A percentile compares a stretch with the other conserved stretches of the same genome.
Evolutionary conservation across 2,888 invertebrate species (phyloP).

Genomic region (Sarcophaga carnaria): DNA sequence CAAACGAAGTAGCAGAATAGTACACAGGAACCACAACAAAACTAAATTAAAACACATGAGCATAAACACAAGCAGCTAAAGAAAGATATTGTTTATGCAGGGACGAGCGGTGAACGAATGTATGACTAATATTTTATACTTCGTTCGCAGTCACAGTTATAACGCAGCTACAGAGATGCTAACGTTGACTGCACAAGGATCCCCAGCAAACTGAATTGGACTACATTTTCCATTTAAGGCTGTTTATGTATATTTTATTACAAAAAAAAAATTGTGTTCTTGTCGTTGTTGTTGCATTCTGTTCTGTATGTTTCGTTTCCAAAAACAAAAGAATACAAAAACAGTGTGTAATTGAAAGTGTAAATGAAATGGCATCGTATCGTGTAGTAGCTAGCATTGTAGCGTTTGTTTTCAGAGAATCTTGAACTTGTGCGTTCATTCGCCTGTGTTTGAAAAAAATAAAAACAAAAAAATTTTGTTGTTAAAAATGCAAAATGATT

Average conservation of each 20-base stretch:
- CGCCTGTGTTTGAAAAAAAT: slow-evolving; percentile 68
- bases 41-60: neutral
- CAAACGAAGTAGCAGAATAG: too few species aligned
- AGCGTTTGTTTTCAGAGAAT: slow-evolving; percentile 71
- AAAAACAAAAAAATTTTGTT: slow-evolving; percentile 8
- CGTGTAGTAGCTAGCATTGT: neutral
- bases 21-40: neutral
- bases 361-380: neutral
- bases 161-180: slow-evolving; percentile 22
- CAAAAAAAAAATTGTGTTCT: neutral
- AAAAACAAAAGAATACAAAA: slow-evolving; percentile 1
- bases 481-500: slow-evolving; percentile 58
- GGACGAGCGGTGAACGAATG: too few species aligned
- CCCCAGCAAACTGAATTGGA: slow-evolving; percentile 80
- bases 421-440: slow-evolving; percentile 77
- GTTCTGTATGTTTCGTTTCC: neutral
- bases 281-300: slow-evolving; percentile 27
- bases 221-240: slow-evolving; percentile 73
- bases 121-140: too few species aligned
- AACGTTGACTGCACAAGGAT: slow-evolving; percentile 68
- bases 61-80: too few species aligned
- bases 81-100: too few species aligned
- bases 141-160: too few species aligned
- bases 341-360: slow-evolving; percentile 15
- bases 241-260: slow-evolving; percentile 32